Evolutionary conservation across 2,797 vertebrate genomes (phyloP).

Genomic region (Acanthurus lineatus): DNA sequence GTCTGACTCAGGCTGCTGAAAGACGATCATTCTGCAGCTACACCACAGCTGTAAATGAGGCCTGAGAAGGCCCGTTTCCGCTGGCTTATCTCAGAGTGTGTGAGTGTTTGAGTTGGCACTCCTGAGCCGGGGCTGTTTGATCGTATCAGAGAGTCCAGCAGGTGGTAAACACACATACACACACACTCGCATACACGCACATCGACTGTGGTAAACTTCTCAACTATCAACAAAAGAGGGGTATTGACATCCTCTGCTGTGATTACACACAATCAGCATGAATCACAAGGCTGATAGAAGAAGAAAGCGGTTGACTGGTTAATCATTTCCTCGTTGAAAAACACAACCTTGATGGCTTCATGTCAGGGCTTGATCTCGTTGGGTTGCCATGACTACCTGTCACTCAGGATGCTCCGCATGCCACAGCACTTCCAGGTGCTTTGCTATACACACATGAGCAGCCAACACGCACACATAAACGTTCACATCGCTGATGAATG

Average conservation of each 20-base stretch:
- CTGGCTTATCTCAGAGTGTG: constrained; percentile 61
- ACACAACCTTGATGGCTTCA: constrained; percentile 59
- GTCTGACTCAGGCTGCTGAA: constrained; percentile 57
- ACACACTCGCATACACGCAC: constrained; percentile 16
- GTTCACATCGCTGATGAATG: constrained; percentile 68
- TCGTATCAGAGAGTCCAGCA: constrained; percentile 65
- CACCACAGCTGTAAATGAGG: constrained; percentile 52
- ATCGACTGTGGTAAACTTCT: background rate
- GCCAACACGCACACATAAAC: constrained; percentile 22
- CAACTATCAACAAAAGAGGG: constrained; percentile 44
- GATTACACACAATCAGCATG: constrained; percentile 61
- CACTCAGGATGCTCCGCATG: constrained; percentile 63
- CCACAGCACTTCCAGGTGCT: constrained; percentile 38
- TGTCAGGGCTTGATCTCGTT: constrained; percentile 54
- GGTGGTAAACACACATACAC: constrained; percentile 64
- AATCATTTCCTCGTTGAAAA: constrained; percentile 64
- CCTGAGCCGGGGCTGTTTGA: constrained; percentile 50
- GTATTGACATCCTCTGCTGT: constrained; percentile 57
- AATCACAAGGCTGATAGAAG: constrained; percentile 52
- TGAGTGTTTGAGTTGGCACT: constrained; percentile 64
- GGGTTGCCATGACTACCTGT: constrained; percentile 71
- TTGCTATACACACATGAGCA: constrained; percentile 4
- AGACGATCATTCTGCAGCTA: constrained; percentile 1
- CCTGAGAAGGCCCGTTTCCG: constrained; percentile 52
- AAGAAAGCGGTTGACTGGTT: constrained; percentile 24